phyloP scores from a whole-genome alignment of 2,113 vertebrate species.

The Alethe castanea region DNA sequence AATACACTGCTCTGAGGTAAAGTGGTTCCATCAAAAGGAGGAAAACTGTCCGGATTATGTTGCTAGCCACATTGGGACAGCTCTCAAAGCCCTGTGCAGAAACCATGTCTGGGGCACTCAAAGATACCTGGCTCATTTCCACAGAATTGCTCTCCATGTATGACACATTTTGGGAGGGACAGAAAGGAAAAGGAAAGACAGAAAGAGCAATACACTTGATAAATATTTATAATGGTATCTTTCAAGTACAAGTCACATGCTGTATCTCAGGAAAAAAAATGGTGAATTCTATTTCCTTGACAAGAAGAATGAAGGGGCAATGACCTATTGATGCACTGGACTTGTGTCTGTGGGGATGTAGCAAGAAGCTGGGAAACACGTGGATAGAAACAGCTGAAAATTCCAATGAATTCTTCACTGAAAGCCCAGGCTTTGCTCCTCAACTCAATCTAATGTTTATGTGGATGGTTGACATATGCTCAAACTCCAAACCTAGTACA shows the following conservation, averaged over 20 bases:
- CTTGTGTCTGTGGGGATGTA: not conserved
- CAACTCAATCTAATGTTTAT: rapidly evolving
- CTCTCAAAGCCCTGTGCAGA: not conserved
- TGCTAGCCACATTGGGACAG: not conserved
- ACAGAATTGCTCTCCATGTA: not conserved
- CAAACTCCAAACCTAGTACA: not conserved
- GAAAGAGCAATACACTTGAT: not conserved
- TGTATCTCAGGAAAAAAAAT: not conserved
- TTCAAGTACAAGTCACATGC: not conserved
- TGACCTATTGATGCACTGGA: not conserved
- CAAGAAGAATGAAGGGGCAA: not conserved
- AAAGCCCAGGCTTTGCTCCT: not conserved
- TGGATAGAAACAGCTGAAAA: not conserved
- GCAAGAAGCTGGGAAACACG: rapidly evolving
- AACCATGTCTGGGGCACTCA: not conserved
- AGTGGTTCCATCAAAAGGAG: not conserved
- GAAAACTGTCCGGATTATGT: not conserved
- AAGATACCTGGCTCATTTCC: not conserved
- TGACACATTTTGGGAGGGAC: not conserved
- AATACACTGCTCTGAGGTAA: not conserved
- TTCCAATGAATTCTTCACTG: not conserved
- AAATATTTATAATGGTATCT: not conserved
- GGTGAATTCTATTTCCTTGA: not conserved
- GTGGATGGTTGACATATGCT: not conserved
- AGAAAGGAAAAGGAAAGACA: not conserved